Evolutionary conservation across 2,113 vertebrate species (phyloP).

Genomic region (Cynoglossus semilaevis): DNA sequence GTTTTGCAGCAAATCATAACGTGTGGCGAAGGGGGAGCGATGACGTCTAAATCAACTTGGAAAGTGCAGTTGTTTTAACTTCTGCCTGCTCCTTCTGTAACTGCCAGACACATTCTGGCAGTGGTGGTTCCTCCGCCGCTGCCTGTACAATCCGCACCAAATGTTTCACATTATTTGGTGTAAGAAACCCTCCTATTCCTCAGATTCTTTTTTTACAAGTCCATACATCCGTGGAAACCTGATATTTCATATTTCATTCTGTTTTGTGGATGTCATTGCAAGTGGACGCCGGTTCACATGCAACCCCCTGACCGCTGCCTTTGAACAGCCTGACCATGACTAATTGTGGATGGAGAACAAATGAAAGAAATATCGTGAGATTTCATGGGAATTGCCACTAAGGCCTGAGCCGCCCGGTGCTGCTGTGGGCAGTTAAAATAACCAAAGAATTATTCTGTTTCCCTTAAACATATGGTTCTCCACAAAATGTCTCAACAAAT

Average conservation of each 20-base stretch:
- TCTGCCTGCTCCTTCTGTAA: slow-evolving; percentile 85
- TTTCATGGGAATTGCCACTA: slow-evolving; percentile 98
- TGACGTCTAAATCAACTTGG: slow-evolving; percentile 84
- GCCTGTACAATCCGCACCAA: slow-evolving; percentile 91
- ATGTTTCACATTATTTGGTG: slow-evolving; percentile 99
- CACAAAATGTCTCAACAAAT: no score
- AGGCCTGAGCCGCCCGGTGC: slow-evolving; percentile 82
- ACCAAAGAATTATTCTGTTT: slow-evolving; percentile 78
- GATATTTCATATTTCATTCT: slow-evolving; percentile 99
- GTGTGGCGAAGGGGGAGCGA: slow-evolving; percentile 49
- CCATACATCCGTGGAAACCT: slow-evolving; percentile 94
- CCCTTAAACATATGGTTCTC: slow-evolving; percentile 62
- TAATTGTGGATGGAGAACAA: slow-evolving; percentile 99
- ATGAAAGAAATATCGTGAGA: slow-evolving; percentile 99
- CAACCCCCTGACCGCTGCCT: slow-evolving; percentile 85
- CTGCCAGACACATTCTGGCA: slow-evolving; percentile 82
- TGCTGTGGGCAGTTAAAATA: slow-evolving; percentile 79
- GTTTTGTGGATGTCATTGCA: slow-evolving; percentile 97
- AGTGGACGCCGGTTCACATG: slow-evolving; percentile 97
- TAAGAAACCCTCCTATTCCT: slow-evolving; percentile 98
- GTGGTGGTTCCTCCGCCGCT: slow-evolving; percentile 82
- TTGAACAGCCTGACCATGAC: slow-evolving; percentile 96
- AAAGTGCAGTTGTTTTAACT: slow-evolving; percentile 80
- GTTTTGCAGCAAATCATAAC: slow-evolving; percentile 26
- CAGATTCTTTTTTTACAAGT: slow-evolving; percentile 96